Base-by-base conservation (phyloP, 2,113 vertebrate species). In the Seriola aureovittata region DNA sequence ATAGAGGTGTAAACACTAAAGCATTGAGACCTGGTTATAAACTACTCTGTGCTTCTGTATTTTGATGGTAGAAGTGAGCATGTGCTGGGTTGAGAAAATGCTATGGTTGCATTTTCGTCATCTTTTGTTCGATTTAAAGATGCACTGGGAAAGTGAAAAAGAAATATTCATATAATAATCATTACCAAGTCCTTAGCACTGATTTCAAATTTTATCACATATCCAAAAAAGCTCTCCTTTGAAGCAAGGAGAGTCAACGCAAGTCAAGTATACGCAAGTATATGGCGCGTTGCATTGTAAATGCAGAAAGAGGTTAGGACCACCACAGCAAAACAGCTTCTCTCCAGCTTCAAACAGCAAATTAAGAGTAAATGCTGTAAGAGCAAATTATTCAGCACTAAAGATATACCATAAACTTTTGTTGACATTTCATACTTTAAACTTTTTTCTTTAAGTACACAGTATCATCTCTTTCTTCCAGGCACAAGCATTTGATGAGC, bases 241-340 rank as follows among this genome's bases (percentile, higher is more conserved):
- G 74, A 85, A 78, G 65, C 62, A 44, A 55, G 23, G 42, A 13
- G 21, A 81, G 58, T 81, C 63, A 77, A 34, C 50, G 66, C 4
- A 16, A 66, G 54, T 66, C 77, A 75, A 79, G 71, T 32, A 71
- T 57, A 70, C 8, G 1, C 77, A 75, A 79, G 71, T 32, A 71
- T 57, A 70, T 5, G 1, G 52, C 58, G 82, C 25, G 77, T 76
- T 82, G 67, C 68, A 82, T 80, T 76, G 75, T 80, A 65, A 83
- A 85, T 88, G 69, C 34, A 84, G 40, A 54, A 52, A 55, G 74
- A 75, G 50, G 62, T 85, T 71, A 75, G 71, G 54, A 73, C 57
- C 67, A 75, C 64, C 29, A 21, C 14, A 71, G 60, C 19, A 79
- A 88, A 78, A 75, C 75, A 40, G 23, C 63, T 67, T 70, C 71